Evolutionary conservation across 2,797 vertebrate species (phyloP), one percentile per base, ranked within the genome.

Genomic region (Tapirus indicus): DNA sequence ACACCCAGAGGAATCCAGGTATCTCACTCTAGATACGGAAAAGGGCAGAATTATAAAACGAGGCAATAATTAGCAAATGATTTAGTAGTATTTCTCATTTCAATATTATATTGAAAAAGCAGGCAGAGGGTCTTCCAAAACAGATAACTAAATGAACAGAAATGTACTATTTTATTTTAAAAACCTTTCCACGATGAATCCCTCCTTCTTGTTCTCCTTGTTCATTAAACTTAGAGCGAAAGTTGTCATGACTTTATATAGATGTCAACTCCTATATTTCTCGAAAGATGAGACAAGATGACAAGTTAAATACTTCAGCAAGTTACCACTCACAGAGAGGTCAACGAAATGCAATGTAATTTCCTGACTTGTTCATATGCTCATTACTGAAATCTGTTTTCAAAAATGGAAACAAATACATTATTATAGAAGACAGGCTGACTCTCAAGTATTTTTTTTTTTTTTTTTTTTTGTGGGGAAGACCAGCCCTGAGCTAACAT

Each of bases 191-290:
- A 17, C 0, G 0, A 47, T 23, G 0, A 88, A 12, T 79, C 27
- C 38, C 77, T 44, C 68, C 49, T 84, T 82, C 1, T 49, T 32
- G 2, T n/a, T 47, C 56, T 85, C 60, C 60, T 86, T 60, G 29
- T 69, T 88, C 29, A 56, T 88, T 88, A 92, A 96, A 95, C 47
- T 83, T 60, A 95, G n/a, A 71, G 1, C 66, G n/a, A 0, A 90
- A 80, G 77, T 4, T 32, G 5, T 11, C 2, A 18, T 75, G 3
- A n/a, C 85, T 96, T 93, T 72, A 14, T 10, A 38, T 6, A 35
- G 94, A 97, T 47, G 79, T 78, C 54, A 87, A 54, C 44, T n/a
- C 58, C 27, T 75, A 38, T 83, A 83, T 94, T 97, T 56, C 89
- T 78, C 86, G 25, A 41, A 71, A 94, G 56, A 83, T 7, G 13